A percentile compares a stretch with the other conserved stretches of the same genome.
These are phyloP conservation scores for Philonicus albiceps DNA, from an alignment of 2,888 invertebrate genomes.

Conservation along the genomic window DNA sequence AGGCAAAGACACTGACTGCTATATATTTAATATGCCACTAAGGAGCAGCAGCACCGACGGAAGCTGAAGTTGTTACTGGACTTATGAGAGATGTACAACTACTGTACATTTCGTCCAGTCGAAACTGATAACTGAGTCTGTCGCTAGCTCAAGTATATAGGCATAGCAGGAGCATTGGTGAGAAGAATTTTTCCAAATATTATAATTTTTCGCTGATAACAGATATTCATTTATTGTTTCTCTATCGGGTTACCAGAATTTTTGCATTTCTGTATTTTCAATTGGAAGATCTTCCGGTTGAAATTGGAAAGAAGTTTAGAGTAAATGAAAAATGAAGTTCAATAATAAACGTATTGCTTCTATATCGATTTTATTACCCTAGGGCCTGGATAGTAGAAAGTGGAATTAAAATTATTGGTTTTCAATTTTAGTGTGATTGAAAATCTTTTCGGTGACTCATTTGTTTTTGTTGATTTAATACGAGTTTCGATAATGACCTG, in stretches of 20 bases:
- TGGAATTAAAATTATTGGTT: not conserved
- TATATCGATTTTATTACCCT: not conserved
- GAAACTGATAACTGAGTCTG: not conserved
- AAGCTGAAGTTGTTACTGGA: not conserved
- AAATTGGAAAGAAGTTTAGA: not conserved
- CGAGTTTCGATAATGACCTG: not conserved
- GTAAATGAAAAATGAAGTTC: not conserved
- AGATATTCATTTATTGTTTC: not conserved
- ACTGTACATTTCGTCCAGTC: not conserved
- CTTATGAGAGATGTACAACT: not conserved
- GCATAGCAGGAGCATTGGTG: not conserved
- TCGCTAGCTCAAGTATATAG: not conserved
- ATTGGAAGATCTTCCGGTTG: not conserved
- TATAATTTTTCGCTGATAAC: not conserved
- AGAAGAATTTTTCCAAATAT: not conserved
- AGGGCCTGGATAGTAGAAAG: not conserved
- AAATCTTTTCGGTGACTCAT: not conserved
- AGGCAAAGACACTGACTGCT: not conserved
- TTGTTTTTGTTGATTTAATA: not conserved
- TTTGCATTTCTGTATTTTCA: not conserved
- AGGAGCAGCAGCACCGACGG: not conserved
- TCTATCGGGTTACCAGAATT: not conserved
- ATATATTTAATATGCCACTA: not conserved
- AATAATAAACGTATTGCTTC: not conserved
- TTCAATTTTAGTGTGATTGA: not conserved